These are phyloP conservation scores for Eueremaeus valkanovi DNA, from an alignment of 2,888 invertebrate species.

Conservation along the genomic window DNA sequence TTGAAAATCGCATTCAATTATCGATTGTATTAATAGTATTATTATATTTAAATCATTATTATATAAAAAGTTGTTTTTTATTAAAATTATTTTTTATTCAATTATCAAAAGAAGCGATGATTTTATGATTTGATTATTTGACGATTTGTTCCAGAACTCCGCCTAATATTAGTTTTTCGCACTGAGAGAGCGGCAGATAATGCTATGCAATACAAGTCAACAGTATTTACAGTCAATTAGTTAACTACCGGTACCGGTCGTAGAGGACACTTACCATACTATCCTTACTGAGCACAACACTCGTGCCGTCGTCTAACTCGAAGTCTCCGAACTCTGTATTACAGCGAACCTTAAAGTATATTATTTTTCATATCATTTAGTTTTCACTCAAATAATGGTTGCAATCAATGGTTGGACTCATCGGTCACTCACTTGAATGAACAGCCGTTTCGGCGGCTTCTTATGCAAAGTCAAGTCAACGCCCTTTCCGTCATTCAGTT, in stretches of 20 bases:
- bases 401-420: background rate
- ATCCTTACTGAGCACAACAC: slow-evolving; percentile 79
- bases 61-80: slow-evolving; percentile 18
- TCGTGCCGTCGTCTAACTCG: slow-evolving; percentile 88
- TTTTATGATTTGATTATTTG: background rate
- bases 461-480: slow-evolving; percentile 77
- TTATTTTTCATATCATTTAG: too few relatives aligned
- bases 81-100: too few relatives aligned
- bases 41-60: slow-evolving; percentile 17
- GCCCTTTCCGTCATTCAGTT: slow-evolving; percentile 65
- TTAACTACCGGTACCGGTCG: background rate
- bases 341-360: slow-evolving; percentile 63
- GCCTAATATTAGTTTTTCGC: slow-evolving; percentile 83
- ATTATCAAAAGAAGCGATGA: background rate
- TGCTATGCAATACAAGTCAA: slow-evolving; percentile 56
- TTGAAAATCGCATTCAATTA: too few relatives aligned
- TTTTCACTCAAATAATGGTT: too few relatives aligned
- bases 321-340: slow-evolving; percentile 85
- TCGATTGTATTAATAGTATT: background rate
- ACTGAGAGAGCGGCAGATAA: slow-evolving; percentile 78
- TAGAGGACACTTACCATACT: slow-evolving; percentile 60
- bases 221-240: slow-evolving; percentile 33
- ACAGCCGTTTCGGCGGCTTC: slow-evolving; percentile 85
- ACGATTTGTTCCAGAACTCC: slow-evolving; percentile 71
- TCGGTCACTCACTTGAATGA: slow-evolving; percentile 69